phyloP scores from a whole-genome alignment of 2,888 invertebrate genomes.

The Cataglyphis livida region DNA sequence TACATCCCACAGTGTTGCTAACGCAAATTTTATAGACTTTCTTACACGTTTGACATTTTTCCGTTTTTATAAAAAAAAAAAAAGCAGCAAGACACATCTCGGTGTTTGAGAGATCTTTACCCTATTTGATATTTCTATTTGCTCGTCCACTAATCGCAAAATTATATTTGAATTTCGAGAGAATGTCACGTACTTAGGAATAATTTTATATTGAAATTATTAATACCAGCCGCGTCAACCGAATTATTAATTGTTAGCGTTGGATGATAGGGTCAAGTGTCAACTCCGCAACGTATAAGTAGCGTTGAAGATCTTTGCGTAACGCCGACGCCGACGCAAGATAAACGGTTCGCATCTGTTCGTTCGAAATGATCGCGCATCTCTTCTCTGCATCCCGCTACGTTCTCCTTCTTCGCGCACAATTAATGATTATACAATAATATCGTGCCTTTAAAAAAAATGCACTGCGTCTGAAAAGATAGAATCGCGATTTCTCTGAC shows the following conservation, averaged over 20 bases:
- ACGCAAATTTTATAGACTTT: neutral
- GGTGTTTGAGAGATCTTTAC: neutral
- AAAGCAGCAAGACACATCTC: neutral
- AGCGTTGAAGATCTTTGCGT: conserved; percentile 63
- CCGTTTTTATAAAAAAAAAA: neutral
- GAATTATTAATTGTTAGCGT: conserved; percentile 12
- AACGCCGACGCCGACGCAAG: conserved; percentile 50
- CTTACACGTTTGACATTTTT: neutral
- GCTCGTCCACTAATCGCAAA: neutral
- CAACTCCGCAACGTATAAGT: conserved; percentile 35
- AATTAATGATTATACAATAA: conserved; percentile 74
- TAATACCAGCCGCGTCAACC: neutral
- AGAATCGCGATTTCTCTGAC: conserved; percentile 64
- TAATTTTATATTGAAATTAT: neutral
- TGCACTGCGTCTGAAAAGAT: conserved; percentile 54
- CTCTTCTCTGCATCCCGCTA: conserved; percentile 3
- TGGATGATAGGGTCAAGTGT: conserved; percentile 30
- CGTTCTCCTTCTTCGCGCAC: conserved; percentile 48
- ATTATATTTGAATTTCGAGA: neutral
- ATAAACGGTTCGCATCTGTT: conserved; percentile 59
- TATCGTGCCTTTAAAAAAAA: conserved; percentile 60
- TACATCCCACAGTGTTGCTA: neutral
- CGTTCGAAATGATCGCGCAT: conserved; percentile 41
- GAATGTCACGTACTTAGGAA: neutral
- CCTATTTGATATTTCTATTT: neutral